Conservation (phyloP, 2,797 vertebrate species). For the Hippocampus kuda region DNA sequence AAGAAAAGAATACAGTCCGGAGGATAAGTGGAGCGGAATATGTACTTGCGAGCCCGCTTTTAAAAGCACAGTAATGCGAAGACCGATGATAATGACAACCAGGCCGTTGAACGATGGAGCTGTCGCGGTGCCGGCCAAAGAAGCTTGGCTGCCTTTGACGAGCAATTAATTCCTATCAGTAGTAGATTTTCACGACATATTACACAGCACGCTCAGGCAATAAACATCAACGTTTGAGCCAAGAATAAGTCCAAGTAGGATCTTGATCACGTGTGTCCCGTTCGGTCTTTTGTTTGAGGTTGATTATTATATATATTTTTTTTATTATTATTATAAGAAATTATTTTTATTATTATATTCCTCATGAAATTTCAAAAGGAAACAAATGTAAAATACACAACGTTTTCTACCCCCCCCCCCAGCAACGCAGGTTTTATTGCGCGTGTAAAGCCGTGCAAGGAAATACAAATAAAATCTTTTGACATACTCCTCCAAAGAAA, state of each 20-base stretch:
- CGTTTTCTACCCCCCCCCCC: too few species aligned
- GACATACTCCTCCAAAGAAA: too few species aligned
- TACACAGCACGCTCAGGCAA: background rate
- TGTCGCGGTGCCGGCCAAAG: background rate
- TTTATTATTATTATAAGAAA: too few species aligned
- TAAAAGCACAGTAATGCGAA: background rate
- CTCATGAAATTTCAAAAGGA: too few species aligned
- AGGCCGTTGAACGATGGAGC: background rate
- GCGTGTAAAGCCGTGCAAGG: too few species aligned
- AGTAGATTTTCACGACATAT: slow-evolving; percentile 5
- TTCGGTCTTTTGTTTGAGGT: background rate
- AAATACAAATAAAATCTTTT: too few species aligned
- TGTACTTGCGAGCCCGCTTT: background rate
- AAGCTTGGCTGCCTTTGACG: slow-evolving; percentile 5
- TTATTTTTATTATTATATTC: too few species aligned
- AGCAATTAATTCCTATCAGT: slow-evolving; percentile 6
- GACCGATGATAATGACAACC: slow-evolving; percentile 9
- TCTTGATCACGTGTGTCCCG: background rate
- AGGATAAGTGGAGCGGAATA: background rate
- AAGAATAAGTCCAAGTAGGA: background rate
- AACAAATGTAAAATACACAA: too few species aligned
- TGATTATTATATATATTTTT: background rate
- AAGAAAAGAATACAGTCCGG: slow-evolving; percentile 4
- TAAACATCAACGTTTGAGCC: slow-evolving; percentile 1
- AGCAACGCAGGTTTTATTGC: too few species aligned